Evolutionary conservation across 2,888 invertebrate genomes (phyloP).

Genomic region (Nomada goodeniana): DNA sequence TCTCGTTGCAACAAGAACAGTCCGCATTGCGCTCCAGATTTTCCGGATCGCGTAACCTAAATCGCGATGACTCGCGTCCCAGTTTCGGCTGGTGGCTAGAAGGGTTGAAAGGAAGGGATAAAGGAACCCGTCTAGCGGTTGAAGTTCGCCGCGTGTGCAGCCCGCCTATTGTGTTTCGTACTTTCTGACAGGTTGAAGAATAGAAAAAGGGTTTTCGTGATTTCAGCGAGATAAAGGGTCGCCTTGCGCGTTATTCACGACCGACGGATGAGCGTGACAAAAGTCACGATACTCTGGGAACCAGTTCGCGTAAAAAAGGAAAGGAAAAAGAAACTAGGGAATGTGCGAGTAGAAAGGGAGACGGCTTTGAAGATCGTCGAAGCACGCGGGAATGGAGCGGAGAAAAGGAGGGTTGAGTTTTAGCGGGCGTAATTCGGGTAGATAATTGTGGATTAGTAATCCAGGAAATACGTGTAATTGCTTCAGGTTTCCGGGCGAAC

Average conservation of each 20-base stretch:
- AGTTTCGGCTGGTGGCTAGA: constrained; percentile 11
- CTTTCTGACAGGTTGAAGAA: constrained; percentile 60
- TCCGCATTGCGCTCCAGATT: neutral
- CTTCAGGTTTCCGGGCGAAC: constrained; percentile 87
- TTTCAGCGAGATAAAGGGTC: constrained; percentile 65
- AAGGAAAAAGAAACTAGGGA: neutral
- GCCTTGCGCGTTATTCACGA: constrained; percentile 51
- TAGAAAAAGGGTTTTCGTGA: constrained; percentile 50
- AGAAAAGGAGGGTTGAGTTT: neutral
- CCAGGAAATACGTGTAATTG: constrained; percentile 65
- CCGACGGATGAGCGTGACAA: constrained; percentile 8
- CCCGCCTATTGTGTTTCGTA: constrained; percentile 56
- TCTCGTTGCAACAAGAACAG: constrained; percentile 10
- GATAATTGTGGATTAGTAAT: constrained; percentile 18
- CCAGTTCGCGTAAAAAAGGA: constrained; percentile 39
- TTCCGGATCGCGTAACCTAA: neutral
- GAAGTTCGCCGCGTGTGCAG: constrained; percentile 46
- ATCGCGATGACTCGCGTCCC: constrained; percentile 29
- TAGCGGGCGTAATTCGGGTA: neutral
- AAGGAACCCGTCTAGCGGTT: constrained; percentile 53
- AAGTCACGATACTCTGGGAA: constrained; percentile 25
- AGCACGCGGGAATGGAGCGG: neutral
- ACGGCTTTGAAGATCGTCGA: neutral
- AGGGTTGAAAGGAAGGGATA: constrained; percentile 45
- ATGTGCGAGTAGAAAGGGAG: neutral